These are phyloP conservation scores for Antheraea pernyi DNA, from an alignment of 1,140 invertebrate genomes.

Conservation along the genomic window DNA sequence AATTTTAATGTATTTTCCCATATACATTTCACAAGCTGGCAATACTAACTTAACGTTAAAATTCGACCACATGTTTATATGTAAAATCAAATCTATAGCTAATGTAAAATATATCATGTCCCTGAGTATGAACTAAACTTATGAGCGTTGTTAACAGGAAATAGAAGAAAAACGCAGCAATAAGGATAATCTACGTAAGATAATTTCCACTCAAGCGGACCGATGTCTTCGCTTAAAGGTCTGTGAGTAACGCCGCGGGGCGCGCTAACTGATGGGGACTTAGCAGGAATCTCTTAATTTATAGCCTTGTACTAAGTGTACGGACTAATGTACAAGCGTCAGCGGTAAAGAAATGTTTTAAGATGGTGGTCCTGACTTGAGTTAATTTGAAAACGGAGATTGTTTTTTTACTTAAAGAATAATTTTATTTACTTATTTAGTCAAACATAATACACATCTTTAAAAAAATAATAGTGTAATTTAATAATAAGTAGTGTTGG, in stretches of 20 bases:
- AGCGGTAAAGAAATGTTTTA: neutral
- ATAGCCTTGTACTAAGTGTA: constrained; percentile 51
- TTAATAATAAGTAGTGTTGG: too few species aligned
- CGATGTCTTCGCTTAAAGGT: constrained; percentile 56
- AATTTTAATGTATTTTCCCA: too few species aligned
- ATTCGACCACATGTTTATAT: too few species aligned
- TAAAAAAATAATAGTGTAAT: too few species aligned
- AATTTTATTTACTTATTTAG: too few species aligned
- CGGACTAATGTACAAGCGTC: constrained; percentile 1
- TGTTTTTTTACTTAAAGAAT: too few species aligned
- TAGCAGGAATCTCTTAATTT: constrained; percentile 78
- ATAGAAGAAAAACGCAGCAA: constrained; percentile 54
- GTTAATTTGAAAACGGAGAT: too few species aligned
- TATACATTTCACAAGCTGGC: too few species aligned
- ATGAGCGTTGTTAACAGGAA: constrained; percentile 28
- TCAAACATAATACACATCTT: too few species aligned
- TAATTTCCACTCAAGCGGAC: constrained; percentile 66
- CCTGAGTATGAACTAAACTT: neutral
- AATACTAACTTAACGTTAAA: too few species aligned
- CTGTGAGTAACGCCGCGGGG: constrained; percentile 64
- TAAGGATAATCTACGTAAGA: constrained; percentile 64
- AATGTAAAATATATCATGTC: neutral
- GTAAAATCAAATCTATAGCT: neutral
- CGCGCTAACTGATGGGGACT: constrained; percentile 69
- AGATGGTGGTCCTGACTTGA: neutral